phyloP scores from a whole-genome alignment of 1,140 invertebrate species.

The Drosophila baimaii region DNA sequence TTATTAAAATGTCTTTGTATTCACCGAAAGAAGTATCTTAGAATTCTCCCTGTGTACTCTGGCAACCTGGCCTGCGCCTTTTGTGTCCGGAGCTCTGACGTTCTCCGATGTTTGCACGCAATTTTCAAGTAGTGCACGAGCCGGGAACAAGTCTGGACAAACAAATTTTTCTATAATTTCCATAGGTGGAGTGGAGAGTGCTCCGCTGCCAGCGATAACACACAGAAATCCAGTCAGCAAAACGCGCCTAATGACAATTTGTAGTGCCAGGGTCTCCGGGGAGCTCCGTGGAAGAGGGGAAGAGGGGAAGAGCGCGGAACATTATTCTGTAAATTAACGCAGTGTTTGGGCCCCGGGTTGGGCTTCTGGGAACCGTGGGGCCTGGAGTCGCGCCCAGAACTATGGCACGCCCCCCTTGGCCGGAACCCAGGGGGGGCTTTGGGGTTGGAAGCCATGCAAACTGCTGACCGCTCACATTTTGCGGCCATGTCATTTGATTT shows the following conservation, averaged over 20 bases:
- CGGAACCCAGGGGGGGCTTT: neutral
- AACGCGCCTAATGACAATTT: constrained; percentile 77
- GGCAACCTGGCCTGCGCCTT: constrained; percentile 29
- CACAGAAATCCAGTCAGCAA: constrained; percentile 30
- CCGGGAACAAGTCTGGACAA: constrained; percentile 71
- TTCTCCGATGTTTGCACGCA: constrained; percentile 68
- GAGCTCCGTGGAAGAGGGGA: neutral
- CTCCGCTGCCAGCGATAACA: constrained; percentile 51
- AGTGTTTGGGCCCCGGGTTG: constrained; percentile 38
- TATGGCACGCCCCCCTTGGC: constrained; percentile 43
- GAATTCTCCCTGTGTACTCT: constrained; percentile 14
- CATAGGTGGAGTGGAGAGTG: constrained; percentile 25
- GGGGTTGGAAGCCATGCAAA: constrained; percentile 55
- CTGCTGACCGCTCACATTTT: constrained; percentile 52
- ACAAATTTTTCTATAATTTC: constrained; percentile 81
- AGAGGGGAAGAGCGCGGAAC: constrained; percentile 50
- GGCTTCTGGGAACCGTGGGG: constrained; percentile 20
- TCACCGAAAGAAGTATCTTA: too few species aligned
- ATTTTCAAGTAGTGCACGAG: constrained; percentile 74
- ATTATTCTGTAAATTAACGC: constrained; percentile 81
- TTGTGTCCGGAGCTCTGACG: constrained; percentile 13
- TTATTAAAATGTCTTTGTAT: too few species aligned
- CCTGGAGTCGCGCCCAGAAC: constrained; percentile 52
- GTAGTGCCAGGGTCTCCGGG: constrained; percentile 41
- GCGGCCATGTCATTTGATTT: constrained; percentile 75